Percentiles rank a stretch among this genome's conserved stretches.
phyloP scores from a whole-genome alignment of 2,888 invertebrate genomes.

The Ochlodes sylvanus region DNA sequence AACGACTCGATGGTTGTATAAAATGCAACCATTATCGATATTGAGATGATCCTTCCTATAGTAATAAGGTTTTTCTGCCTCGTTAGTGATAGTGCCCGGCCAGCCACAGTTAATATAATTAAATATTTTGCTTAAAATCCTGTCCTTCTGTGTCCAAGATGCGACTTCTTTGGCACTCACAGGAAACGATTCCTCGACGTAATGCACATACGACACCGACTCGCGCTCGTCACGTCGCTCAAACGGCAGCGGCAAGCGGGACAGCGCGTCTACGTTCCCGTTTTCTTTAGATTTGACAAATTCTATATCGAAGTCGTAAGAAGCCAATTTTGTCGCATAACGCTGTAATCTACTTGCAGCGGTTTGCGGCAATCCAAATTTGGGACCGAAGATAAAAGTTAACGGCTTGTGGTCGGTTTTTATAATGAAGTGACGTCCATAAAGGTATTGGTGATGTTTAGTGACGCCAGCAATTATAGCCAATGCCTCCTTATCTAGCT shows the following conservation, averaged over 20 bases:
- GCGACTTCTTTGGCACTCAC: conserved; percentile 14
- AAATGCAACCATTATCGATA: conserved; percentile 24
- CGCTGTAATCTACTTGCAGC: conserved; percentile 53
- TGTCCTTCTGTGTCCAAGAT: conserved; percentile 19
- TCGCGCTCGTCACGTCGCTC: conserved; percentile 7
- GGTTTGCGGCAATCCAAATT: conserved; percentile 48
- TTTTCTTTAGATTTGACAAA: conserved; percentile 41
- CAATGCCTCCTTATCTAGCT: too few relatives aligned
- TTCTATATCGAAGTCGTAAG: conserved; percentile 49
- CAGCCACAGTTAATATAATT: conserved; percentile 11
- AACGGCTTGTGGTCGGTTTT: conserved; percentile 65
- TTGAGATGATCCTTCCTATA: conserved; percentile 2
- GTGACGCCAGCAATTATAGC: conserved; percentile 45
- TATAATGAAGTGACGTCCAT: conserved; percentile 49
- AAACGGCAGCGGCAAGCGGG: conserved; percentile 36
- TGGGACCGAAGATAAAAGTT: conserved; percentile 52
- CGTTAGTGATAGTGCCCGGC: neutral
- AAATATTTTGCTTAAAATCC: conserved; percentile 8
- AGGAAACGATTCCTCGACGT: conserved; percentile 21
- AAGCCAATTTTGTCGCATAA: conserved; percentile 53
- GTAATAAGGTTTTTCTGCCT: conserved; percentile 14
- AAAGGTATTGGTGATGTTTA: conserved; percentile 48
- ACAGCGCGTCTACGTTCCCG: conserved; percentile 43
- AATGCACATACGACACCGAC: conserved; percentile 11
- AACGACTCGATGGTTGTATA: conserved; percentile 20